Evolutionary conservation across 2,113 vertebrate species (phyloP), one percentile per base, ranked within the genome.

Genomic region (Willisornis vidua): DNA sequence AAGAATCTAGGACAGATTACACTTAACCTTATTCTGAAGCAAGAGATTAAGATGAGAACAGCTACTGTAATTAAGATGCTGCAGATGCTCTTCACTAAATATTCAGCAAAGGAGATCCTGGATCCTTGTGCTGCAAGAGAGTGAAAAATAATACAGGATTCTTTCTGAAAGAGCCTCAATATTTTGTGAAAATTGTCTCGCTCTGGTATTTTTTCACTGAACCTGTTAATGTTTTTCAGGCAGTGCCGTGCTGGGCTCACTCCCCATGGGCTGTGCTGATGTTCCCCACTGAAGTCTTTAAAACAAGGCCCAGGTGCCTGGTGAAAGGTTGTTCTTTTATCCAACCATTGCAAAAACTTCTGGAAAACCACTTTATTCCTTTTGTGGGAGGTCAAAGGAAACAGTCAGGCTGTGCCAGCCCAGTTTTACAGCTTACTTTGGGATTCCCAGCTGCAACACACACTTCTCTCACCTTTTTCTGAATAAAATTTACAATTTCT

Each of bases 1-100:
- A 97, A 98, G 97, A 98, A 98, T 98, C 97, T 98, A 97, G 96
- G 97, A 97, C 97, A 98, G 98, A 99, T 98, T 98, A 99, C 98
- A 97, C 73, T 97, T 98, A 97, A 97, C 97, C 97, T 97, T 97
- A 95, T 98, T 97, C 95, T 80, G 85, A 87, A 93, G 90, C 91
- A 85, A 90, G 91, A 96, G 96, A 97, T 94, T 96, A 97, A 89
- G 94, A 97, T 97, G 97, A 97, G 97, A 94, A 96, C 92, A 97
- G 95, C 95, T 94, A 95, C 89, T 95, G 95, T 96, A 96, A 97
- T 97, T 97, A 96, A 97, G 95, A 95, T 90, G 79, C 89, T 95
- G 96, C 97, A 98, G 95, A 97, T 97, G 97, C 95, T 97, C 85
- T 91, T 92, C 74, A 88, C 95, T 95, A 96, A 93, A 85, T 93